Conservation (phyloP, 2,888 invertebrate genomes). For the Pyrrhia umbra region DNA sequence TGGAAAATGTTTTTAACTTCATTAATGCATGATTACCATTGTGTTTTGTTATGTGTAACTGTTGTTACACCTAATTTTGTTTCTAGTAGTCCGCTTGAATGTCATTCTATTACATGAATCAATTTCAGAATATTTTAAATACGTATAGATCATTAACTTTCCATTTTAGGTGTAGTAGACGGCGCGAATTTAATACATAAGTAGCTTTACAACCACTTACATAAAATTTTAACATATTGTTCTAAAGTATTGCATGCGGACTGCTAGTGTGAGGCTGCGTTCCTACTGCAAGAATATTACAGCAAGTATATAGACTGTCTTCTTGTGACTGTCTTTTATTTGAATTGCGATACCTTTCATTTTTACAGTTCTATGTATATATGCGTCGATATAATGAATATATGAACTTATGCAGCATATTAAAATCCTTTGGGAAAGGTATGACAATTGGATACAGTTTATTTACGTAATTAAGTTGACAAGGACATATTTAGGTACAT, state of each 20-base stretch:
- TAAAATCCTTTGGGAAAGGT: too few relatives aligned
- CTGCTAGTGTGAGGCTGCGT: constrained; percentile 42
- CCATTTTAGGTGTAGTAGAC: constrained; percentile 1
- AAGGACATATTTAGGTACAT: too few relatives aligned
- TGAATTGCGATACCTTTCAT: too few relatives aligned
- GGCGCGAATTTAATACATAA: constrained; percentile 13
- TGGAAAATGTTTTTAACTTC: constrained; percentile 49
- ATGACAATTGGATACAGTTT: too few relatives aligned
- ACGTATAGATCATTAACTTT: constrained; percentile 1
- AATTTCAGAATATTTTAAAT: neutral
- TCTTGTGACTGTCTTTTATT: too few relatives aligned
- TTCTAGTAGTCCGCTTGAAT: constrained; percentile 26
- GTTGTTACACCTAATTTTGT: constrained; percentile 26
- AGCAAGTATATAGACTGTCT: too few relatives aligned
- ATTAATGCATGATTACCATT: constrained; percentile 57
- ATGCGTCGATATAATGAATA: too few relatives aligned
- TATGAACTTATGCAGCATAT: too few relatives aligned
- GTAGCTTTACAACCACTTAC: too few relatives aligned
- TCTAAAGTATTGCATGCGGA: constrained; percentile 34
- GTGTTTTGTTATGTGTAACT: constrained; percentile 27
- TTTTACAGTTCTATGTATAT: too few relatives aligned
- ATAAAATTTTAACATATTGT: constrained; percentile 4
- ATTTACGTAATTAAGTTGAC: too few relatives aligned
- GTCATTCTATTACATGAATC: constrained; percentile 6
- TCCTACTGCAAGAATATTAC: neutral